A percentile compares a stretch with the other conserved stretches of the same genome.
These are phyloP conservation scores for Hiodon tergisus DNA, from an alignment of 2,113 vertebrate species.

Conservation along the genomic window DNA sequence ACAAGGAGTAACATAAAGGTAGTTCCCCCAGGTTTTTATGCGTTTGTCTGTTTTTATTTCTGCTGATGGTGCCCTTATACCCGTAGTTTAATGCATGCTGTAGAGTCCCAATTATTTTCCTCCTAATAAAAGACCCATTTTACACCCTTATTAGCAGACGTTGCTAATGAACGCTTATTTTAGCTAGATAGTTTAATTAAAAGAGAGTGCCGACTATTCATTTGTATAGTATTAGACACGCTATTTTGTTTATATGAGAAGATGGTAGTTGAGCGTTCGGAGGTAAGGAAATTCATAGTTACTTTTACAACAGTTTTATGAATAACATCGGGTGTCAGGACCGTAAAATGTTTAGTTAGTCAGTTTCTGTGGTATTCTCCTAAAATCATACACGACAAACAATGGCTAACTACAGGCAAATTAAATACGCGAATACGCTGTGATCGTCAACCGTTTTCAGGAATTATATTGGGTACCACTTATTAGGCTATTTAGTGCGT, in stretches of 20 bases:
- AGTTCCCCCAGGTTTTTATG: neutral
- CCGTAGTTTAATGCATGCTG: neutral
- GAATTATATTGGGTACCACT: neutral
- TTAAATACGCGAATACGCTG: neutral
- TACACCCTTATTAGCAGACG: neutral
- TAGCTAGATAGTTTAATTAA: neutral
- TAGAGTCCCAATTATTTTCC: neutral
- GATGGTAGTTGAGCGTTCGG: no score
- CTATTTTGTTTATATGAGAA: no score
- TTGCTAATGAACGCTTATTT: neutral
- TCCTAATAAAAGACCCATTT: neutral
- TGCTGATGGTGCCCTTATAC: neutral
- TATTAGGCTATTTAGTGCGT: neutral
- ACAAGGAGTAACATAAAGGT: conserved; percentile 71
- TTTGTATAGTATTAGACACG: no score
- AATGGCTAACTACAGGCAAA: neutral
- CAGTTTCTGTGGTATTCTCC: no score
- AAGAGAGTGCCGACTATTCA: neutral
- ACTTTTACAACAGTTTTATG: no score
- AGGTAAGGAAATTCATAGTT: no score
- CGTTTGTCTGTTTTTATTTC: neutral
- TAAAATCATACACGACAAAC: neutral
- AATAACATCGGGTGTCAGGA: no score
- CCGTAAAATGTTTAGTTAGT: no score
- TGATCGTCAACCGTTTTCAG: neutral